phyloP scores from a whole-genome alignment of 2,113 vertebrate genomes.

The Calonectris borealis region DNA sequence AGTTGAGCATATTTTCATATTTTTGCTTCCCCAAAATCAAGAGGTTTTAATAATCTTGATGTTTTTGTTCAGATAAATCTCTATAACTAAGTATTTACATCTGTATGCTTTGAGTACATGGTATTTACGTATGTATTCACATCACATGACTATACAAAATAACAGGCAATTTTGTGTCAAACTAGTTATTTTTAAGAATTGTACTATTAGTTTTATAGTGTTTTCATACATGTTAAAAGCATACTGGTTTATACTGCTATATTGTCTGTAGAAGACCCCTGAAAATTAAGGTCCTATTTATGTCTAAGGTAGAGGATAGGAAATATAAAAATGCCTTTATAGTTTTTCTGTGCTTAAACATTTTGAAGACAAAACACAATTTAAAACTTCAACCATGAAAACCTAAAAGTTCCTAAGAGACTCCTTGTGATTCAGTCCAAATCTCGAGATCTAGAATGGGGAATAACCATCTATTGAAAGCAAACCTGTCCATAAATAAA shows the following conservation, averaged over 20 bases:
- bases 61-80: background rate
- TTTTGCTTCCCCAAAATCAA: background rate
- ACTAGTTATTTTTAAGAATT: background rate
- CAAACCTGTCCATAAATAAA: background rate
- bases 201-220: fast-evolving
- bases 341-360: background rate
- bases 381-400: background rate
- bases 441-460: background rate
- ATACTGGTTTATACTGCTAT: background rate
- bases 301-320: background rate
- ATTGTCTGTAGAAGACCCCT: background rate
- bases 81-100: background rate
- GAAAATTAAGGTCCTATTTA: background rate
- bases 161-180: background rate
- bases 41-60: background rate
- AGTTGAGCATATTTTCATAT: background rate
- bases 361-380: background rate
- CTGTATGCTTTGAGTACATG: background rate
- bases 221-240: background rate
- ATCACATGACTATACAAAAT: background rate
- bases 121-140: background rate
- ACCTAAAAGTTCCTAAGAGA: background rate
- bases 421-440: background rate
- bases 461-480: background rate
- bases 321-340: background rate